Conservation (phyloP, 2,888 invertebrate species). For the Falcaria lacertinaria region DNA sequence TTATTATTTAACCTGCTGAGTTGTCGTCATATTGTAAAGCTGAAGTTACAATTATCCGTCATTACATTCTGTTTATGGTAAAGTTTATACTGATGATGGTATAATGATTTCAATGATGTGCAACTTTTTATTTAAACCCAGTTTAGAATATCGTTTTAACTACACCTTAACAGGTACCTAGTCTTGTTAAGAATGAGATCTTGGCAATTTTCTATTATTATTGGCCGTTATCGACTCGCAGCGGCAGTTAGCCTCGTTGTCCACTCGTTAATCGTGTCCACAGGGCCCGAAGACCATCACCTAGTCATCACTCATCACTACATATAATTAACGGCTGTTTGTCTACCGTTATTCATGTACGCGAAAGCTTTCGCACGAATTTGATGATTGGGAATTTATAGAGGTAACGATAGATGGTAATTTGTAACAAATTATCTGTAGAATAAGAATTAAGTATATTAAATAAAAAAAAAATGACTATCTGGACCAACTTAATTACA, state of each 20-base stretch:
- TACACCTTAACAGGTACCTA: neutral
- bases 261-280: conserved; percentile 37
- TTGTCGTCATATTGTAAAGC: conserved; percentile 33
- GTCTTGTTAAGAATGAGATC: neutral
- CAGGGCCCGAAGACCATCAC: conserved; percentile 22
- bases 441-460: neutral
- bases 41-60: conserved; percentile 30
- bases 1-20: conserved; percentile 31
- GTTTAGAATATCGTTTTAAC: too few relatives aligned
- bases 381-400: neutral
- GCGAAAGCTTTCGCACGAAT: conserved; percentile 23
- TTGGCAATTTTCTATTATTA: conserved; percentile 28
- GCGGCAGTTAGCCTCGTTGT: conserved; percentile 49
- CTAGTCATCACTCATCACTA: conserved; percentile 23
- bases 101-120: neutral
- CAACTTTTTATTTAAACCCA: too few relatives aligned
- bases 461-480: neutral
- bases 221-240: conserved; percentile 36
- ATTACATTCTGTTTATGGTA: neutral
- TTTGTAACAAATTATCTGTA: too few relatives aligned
- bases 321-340: conserved; percentile 22
- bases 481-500: too few relatives aligned
- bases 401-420: too few relatives aligned
- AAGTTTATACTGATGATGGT: too few relatives aligned
- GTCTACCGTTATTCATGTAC: conserved; percentile 36